These are phyloP conservation scores for Fulica atra DNA, from an alignment of 2,113 vertebrate species.

Conservation along the genomic window DNA sequence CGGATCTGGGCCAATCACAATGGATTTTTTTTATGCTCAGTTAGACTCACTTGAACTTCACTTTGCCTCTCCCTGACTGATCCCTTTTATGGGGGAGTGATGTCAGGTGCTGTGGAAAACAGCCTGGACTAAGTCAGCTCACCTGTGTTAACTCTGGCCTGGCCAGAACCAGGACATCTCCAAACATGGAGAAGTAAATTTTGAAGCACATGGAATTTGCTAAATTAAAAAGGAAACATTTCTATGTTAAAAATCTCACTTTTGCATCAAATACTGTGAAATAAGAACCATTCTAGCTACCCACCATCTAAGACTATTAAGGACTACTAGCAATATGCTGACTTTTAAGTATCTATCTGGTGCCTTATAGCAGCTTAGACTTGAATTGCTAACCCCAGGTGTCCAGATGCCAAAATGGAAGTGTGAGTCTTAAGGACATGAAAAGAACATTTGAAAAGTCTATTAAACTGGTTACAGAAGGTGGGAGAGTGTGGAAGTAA, in stretches of 20 bases:
- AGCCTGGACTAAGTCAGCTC: too few relatives aligned
- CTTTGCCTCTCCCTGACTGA: too few relatives aligned
- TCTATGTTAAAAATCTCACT: not conserved
- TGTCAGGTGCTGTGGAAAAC: too few relatives aligned
- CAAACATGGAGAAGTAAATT: not conserved
- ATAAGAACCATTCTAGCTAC: not conserved
- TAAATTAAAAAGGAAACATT: not conserved
- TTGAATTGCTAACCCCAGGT: not conserved
- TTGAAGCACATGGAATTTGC: not conserved
- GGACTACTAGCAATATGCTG: not conserved
- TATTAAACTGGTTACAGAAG: not conserved
- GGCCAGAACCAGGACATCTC: not conserved
- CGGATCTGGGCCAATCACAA: too few relatives aligned
- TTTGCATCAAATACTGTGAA: not conserved
- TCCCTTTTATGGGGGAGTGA: too few relatives aligned
- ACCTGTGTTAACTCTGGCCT: too few relatives aligned
- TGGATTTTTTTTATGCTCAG: too few relatives aligned
- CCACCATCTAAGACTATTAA: rapidly evolving
- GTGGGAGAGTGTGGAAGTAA: not conserved
- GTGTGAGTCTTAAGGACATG: not conserved
- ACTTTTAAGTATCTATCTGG: not conserved
- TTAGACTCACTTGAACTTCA: too few relatives aligned
- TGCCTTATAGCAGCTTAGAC: not conserved
- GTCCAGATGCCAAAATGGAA: not conserved
- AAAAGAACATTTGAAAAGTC: not conserved